Percentiles rank a stretch among this genome's conserved stretches.
Conservation (phyloP, 2,797 vertebrate genomes). For the Rhinophrynus dorsalis region DNA sequence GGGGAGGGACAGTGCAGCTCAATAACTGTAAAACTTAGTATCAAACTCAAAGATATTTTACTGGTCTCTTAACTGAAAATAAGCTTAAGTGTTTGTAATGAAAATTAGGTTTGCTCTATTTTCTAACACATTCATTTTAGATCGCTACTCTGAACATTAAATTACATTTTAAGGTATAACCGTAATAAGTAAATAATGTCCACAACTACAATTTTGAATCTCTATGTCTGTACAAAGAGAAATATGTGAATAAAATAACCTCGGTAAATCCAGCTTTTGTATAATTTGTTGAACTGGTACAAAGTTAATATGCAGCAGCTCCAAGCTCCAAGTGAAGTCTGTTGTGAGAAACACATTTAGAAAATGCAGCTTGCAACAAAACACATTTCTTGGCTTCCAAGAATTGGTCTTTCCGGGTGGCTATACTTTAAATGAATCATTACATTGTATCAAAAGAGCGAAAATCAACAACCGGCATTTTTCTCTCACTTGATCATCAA, state of each 20-base stretch:
- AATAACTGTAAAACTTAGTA: too few species aligned
- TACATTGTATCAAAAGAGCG: slow-evolving; percentile 56
- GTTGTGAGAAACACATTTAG: slow-evolving; percentile 52
- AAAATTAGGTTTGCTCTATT: too few species aligned
- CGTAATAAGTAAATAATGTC: not conserved
- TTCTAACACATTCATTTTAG: too few species aligned
- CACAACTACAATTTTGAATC: slow-evolving; percentile 12
- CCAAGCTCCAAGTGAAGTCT: slow-evolving; percentile 49
- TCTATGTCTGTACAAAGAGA: not conserved
- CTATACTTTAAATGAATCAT: slow-evolving; percentile 62
- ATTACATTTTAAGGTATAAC: not conserved
- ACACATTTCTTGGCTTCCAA: slow-evolving; percentile 56
- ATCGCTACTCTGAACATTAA: too few species aligned
- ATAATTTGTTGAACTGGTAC: slow-evolving; percentile 15
- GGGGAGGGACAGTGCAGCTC: too few species aligned
- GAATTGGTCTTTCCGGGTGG: slow-evolving; percentile 40
- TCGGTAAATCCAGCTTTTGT: slow-evolving; percentile 35
- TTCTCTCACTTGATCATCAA: slow-evolving; percentile 55
- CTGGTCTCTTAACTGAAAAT: too few species aligned
- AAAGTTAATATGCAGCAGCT: slow-evolving; percentile 47
- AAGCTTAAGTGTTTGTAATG: too few species aligned
- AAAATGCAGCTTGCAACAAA: slow-evolving; percentile 53
- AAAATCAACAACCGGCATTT: slow-evolving; percentile 60
- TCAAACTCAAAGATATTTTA: too few species aligned
- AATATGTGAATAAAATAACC: slow-evolving; percentile 33